Percentiles rank a stretch among this genome's conserved stretches.
Evolutionary conservation across 2,113 vertebrate genomes (phyloP).

Genomic region (Gymnogyps californianus): DNA sequence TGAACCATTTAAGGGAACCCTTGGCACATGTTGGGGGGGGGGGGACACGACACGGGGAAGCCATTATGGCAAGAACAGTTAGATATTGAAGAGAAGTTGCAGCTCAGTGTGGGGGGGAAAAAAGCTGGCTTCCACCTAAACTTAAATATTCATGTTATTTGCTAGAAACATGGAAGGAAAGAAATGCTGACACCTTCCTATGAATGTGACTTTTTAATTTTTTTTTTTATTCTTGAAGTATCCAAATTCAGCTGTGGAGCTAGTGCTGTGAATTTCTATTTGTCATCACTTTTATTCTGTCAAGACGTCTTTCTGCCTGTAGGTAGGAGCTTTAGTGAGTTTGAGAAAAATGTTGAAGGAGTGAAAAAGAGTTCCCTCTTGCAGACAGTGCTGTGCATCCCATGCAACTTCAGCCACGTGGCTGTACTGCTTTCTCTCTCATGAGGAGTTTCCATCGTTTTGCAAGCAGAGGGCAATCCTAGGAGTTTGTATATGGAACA

Average conservation of each 20-base stretch:
- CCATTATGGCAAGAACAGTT: background rate
- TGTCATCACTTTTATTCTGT: background rate
- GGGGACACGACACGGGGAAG: no score
- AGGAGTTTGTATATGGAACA: background rate
- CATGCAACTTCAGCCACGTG: rapidly evolving
- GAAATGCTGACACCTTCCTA: background rate
- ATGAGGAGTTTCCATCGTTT: background rate
- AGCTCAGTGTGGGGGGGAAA: background rate
- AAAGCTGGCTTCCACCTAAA: background rate
- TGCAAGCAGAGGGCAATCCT: no score
- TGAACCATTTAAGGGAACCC: background rate
- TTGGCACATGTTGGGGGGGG: background rate
- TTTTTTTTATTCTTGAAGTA: background rate
- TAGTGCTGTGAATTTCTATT: background rate
- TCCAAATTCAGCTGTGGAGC: background rate
- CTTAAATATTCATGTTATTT: background rate
- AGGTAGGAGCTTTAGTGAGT: background rate
- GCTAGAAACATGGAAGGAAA: background rate
- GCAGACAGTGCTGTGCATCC: background rate
- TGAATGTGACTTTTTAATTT: background rate
- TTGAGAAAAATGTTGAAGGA: background rate
- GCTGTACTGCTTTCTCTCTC: background rate
- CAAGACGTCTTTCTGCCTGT: background rate
- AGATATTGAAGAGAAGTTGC: background rate
- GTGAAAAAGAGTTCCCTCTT: background rate